Evolutionary conservation across 2,888 invertebrate genomes (phyloP).

Genomic region (Drosophila multiciliata): DNA sequence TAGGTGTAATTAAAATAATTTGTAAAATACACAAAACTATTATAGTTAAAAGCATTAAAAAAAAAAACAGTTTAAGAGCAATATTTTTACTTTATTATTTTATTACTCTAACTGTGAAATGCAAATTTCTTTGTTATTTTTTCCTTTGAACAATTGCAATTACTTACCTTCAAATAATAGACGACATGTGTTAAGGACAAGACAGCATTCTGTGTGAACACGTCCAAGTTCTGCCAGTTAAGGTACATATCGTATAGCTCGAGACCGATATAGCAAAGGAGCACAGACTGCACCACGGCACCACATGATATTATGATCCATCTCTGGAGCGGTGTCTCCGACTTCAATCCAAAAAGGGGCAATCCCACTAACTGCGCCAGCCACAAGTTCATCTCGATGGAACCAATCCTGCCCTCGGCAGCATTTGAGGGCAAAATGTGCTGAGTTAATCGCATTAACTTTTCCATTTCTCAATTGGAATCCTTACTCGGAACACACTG

Average conservation of each 20-base stretch:
- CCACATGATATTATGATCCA: constrained; percentile 41
- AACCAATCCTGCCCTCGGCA: constrained; percentile 65
- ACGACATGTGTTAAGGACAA: constrained; percentile 54
- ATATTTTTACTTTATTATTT: too few relatives aligned
- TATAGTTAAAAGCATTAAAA: background rate
- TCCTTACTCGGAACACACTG: background rate
- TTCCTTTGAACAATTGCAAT: background rate
- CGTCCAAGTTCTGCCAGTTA: constrained; percentile 49
- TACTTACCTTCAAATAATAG: constrained; percentile 54
- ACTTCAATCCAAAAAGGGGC: constrained; percentile 62
- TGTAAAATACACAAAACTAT: background rate
- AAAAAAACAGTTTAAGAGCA: too few relatives aligned
- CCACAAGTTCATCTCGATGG: constrained; percentile 71
- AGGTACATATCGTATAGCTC: constrained; percentile 54
- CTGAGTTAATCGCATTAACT: constrained; percentile 23
- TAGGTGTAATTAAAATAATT: background rate
- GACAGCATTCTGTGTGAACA: constrained; percentile 62
- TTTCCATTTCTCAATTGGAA: constrained; percentile 37
- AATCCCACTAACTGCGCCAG: constrained; percentile 70
- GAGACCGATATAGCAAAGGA: constrained; percentile 44
- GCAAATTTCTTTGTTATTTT: background rate
- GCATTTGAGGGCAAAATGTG: constrained; percentile 65
- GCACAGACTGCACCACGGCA: constrained; percentile 10
- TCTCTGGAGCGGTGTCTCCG: constrained; percentile 45
- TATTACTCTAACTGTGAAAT: background rate